Percentiles rank a stretch among this genome's conserved stretches.
phyloP scores from a whole-genome alignment of 2,888 invertebrate genomes.

The Cistogaster globosa region DNA sequence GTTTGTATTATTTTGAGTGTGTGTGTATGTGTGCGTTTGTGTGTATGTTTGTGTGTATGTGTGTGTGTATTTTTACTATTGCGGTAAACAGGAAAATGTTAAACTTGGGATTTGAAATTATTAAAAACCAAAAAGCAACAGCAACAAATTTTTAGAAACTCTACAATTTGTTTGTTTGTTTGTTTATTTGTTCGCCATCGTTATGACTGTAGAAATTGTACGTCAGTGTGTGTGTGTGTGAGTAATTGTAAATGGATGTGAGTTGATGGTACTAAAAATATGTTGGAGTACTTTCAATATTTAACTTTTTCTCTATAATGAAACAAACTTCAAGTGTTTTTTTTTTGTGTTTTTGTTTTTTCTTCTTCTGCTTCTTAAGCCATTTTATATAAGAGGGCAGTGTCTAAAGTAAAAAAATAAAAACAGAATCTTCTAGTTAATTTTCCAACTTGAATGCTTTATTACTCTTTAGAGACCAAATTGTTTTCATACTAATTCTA shows the following conservation, averaged over 20 bases:
- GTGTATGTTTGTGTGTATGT: background rate
- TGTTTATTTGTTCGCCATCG: constrained; percentile 26
- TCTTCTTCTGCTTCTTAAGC: constrained; percentile 11
- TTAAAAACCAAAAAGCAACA: constrained; percentile 53
- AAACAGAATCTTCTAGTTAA: background rate
- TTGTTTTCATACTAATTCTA: too few relatives aligned
- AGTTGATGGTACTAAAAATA: constrained; percentile 50
- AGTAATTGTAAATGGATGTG: constrained; percentile 14
- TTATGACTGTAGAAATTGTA: constrained; percentile 10
- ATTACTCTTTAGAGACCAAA: too few relatives aligned
- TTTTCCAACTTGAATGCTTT: too few relatives aligned
- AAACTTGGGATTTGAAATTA: constrained; percentile 71
- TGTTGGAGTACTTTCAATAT: constrained; percentile 57
- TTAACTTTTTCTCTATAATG: constrained; percentile 40
- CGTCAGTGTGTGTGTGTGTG: background rate
- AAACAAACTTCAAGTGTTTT: constrained; percentile 54
- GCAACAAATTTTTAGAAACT: constrained; percentile 55
- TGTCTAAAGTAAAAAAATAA: background rate
- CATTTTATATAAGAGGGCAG: constrained; percentile 17
- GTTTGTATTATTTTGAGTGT: background rate
- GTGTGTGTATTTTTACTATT: constrained; percentile 49
- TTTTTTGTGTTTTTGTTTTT: background rate
- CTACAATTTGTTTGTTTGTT: background rate
- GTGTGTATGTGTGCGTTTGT: constrained; percentile 5
- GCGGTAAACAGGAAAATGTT: constrained; percentile 68